These are phyloP conservation scores for Oryzias curvinotus DNA, from an alignment of 2,113 vertebrate species.

Conservation along the genomic window DNA sequence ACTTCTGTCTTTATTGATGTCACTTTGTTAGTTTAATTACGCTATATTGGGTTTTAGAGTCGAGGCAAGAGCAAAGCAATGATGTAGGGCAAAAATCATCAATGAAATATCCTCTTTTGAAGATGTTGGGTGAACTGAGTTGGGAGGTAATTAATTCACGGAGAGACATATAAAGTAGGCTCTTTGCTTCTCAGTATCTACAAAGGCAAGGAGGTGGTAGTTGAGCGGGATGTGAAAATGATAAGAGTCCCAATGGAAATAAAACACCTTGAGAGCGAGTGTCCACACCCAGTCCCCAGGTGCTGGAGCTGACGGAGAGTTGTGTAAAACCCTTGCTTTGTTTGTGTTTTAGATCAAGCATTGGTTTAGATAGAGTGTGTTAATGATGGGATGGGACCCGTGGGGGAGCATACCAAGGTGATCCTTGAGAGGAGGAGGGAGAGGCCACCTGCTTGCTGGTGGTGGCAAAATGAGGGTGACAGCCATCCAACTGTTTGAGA, in stretches of 20 bases:
- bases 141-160: constrained; percentile 72
- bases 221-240: constrained; percentile 59
- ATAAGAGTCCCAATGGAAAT: constrained; percentile 71
- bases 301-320: constrained; percentile 60
- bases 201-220: constrained; percentile 62
- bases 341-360: constrained; percentile 25
- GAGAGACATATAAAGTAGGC: constrained; percentile 67
- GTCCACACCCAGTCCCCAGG: constrained; percentile 68
- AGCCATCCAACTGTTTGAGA: constrained; percentile 80
- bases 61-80: constrained; percentile 69
- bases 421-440: constrained; percentile 66
- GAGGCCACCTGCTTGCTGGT: constrained; percentile 78
- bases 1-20: constrained; percentile 77
- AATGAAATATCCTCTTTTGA: constrained; percentile 74
- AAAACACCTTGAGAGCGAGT: constrained; percentile 73
- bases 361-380: constrained; percentile 42
- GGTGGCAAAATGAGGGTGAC: constrained; percentile 73
- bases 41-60: constrained; percentile 75
- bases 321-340: constrained; percentile 36
- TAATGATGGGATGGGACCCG: constrained; percentile 64
- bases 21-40: constrained; percentile 81
- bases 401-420: constrained; percentile 74
- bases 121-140: constrained; percentile 62
- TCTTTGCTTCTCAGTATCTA: constrained; percentile 54
- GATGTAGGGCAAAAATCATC: constrained; percentile 76